phyloP scores from a whole-genome alignment of 1,140 invertebrate species.

The Charaxes varanes region DNA sequence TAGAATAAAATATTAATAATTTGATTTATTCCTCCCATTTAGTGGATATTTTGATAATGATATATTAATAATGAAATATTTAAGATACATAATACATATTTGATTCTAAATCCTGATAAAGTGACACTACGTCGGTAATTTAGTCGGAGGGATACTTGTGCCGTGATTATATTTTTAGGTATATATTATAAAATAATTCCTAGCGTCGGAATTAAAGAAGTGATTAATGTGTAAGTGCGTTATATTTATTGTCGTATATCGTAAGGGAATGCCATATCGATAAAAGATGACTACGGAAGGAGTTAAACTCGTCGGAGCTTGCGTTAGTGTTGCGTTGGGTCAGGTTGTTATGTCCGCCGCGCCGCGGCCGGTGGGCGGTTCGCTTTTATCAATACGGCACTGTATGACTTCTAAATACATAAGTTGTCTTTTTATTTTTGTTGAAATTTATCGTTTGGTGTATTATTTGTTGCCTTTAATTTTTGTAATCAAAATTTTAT shows the following conservation, averaged over 20 bases:
- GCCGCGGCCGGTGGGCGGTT: constrained; percentile 37
- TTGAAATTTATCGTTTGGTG: constrained; percentile 69
- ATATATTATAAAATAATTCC: constrained; percentile 74
- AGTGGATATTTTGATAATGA: constrained; percentile 75
- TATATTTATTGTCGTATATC: constrained; percentile 74
- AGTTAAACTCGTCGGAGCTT: constrained; percentile 63
- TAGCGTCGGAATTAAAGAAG: constrained; percentile 74
- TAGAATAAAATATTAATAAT: constrained; percentile 73
- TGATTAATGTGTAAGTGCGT: constrained; percentile 74
- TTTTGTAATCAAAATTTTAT: constrained; percentile 71
- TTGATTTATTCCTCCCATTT: constrained; percentile 74
- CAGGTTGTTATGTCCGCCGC: constrained; percentile 14
- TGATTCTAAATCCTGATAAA: constrained; percentile 75
- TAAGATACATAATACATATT: constrained; percentile 75
- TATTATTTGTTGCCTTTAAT: constrained; percentile 70
- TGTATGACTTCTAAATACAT: constrained; percentile 61
- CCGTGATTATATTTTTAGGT: constrained; percentile 75
- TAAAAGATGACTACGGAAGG: constrained; percentile 72
- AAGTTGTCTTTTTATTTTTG: constrained; percentile 71
- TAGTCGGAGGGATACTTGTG: constrained; percentile 74
- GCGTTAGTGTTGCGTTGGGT: constrained; percentile 21
- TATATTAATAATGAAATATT: constrained; percentile 75
- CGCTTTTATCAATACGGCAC: constrained; percentile 74
- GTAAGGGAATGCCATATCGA: constrained; percentile 74
- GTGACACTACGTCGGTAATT: constrained; percentile 73